These are phyloP conservation scores for Uria lomvia DNA, from an alignment of 2,113 vertebrate species.

Conservation along the genomic window DNA sequence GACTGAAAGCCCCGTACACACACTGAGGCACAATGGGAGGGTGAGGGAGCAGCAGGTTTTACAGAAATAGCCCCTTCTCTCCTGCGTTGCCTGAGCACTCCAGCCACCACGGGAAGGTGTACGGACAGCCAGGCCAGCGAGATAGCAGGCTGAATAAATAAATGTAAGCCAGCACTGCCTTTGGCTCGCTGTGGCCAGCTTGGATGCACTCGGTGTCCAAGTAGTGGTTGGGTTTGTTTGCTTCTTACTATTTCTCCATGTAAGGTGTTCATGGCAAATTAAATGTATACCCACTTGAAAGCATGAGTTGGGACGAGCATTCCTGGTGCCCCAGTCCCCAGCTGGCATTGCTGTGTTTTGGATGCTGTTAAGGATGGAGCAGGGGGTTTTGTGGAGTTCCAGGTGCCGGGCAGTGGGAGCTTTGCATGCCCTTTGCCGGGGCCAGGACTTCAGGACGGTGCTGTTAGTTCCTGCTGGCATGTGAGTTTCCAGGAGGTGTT, in stretches of 20 bases:
- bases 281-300: background rate
- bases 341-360: background rate
- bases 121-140: accelerated
- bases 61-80: background rate
- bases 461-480: background rate
- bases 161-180: background rate
- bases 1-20: background rate
- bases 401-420: accelerated
- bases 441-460: no score
- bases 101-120: accelerated
- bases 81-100: background rate
- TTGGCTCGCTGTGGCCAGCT: background rate
- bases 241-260: background rate
- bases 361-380: background rate
- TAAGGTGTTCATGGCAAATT: background rate
- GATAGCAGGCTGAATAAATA: background rate
- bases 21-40: no score
- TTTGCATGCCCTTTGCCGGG: background rate
- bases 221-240: background rate
- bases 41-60: background rate
- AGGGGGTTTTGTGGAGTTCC: background rate
- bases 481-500: background rate
- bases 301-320: background rate
- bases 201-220: background rate
- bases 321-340: no score